These are phyloP conservation scores for Lasioglossum lativentre DNA, from an alignment of 2,888 invertebrate genomes.

Conservation along the genomic window DNA sequence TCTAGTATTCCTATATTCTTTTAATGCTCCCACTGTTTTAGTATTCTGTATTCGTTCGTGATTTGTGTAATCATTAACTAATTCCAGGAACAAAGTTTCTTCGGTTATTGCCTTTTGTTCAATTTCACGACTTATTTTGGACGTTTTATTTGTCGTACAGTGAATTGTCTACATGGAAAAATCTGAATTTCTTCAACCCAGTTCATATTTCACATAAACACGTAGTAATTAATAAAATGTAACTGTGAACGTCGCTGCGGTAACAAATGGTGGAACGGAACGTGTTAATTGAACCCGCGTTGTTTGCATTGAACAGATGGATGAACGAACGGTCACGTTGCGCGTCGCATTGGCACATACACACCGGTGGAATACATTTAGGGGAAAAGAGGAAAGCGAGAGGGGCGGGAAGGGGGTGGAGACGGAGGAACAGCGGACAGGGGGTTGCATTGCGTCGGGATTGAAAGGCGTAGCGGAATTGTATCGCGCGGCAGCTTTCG, in stretches of 20 bases:
- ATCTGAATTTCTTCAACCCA: no score
- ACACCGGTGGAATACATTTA: conserved; percentile 20
- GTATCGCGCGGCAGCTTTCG: conserved; percentile 29
- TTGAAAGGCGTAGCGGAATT: conserved; percentile 41
- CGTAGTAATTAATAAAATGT: background rate
- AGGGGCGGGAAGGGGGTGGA: background rate
- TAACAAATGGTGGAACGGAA: background rate
- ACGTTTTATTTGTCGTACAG: no score
- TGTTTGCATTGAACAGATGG: conserved; percentile 27
- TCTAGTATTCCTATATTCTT: no score
- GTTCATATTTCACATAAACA: background rate
- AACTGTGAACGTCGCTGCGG: background rate
- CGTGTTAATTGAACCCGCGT: conserved; percentile 17
- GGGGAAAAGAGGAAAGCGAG: conserved; percentile 1
- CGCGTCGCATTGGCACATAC: background rate
- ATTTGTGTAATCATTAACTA: no score
- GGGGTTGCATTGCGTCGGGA: conserved; percentile 17
- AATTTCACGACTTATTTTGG: no score
- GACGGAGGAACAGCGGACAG: background rate
- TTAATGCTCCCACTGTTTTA: no score
- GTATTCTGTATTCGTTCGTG: no score
- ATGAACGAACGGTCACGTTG: conserved; percentile 1
- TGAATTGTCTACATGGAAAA: no score
- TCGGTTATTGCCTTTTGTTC: no score
- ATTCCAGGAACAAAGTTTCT: no score